These are phyloP conservation scores for Nothocercus julius DNA, from an alignment of 2,113 vertebrate genomes.

Conservation along the genomic window DNA sequence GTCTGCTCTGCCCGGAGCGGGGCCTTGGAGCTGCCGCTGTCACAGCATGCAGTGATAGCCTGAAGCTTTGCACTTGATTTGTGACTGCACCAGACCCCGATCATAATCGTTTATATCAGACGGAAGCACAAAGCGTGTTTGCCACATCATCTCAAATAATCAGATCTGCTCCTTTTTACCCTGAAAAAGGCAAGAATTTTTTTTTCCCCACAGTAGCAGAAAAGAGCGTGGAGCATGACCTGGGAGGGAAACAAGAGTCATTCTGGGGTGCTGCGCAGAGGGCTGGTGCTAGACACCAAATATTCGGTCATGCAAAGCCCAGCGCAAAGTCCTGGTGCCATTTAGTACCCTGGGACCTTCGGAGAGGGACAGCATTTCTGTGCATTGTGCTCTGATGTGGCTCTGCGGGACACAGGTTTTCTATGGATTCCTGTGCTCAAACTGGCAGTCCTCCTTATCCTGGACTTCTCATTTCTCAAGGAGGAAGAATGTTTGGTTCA, in stretches of 20 bases:
- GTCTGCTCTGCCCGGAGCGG: background rate
- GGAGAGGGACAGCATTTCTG: background rate
- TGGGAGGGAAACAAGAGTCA: background rate
- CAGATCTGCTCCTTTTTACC: background rate
- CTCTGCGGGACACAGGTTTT: background rate
- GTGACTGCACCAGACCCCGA: background rate
- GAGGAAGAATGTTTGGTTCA: background rate
- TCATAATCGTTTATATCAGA: background rate
- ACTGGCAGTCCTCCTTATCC: background rate
- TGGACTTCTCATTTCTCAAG: background rate
- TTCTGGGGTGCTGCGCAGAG: background rate
- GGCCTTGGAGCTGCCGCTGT: background rate
- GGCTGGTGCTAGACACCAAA: background rate
- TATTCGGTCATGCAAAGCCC: background rate
- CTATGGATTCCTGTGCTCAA: background rate
- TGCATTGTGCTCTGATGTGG: rapidly evolving
- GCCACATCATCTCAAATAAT: background rate
- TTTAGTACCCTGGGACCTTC: background rate
- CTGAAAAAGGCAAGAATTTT: background rate
- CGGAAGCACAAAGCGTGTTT: background rate
- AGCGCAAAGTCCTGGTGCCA: background rate
- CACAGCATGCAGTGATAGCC: background rate
- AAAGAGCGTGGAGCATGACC: rapidly evolving
- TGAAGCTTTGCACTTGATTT: background rate
- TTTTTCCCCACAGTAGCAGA: background rate